These are phyloP conservation scores for Dynastes hyllus DNA, from an alignment of 2,888 invertebrate genomes.

Conservation along the genomic window DNA sequence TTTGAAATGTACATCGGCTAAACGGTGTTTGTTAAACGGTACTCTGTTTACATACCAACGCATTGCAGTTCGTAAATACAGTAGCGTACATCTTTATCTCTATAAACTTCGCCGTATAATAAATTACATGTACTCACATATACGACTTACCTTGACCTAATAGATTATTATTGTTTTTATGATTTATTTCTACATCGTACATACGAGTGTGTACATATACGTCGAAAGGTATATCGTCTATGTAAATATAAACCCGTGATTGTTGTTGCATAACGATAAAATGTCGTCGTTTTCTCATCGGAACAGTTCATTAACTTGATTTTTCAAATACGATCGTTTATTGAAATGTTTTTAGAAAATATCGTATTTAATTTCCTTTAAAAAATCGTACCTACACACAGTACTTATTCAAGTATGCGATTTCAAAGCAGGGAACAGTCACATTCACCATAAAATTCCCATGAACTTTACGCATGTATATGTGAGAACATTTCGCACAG, in stretches of 20 bases:
- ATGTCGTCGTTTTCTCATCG: too few species aligned
- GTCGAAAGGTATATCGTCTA: neutral
- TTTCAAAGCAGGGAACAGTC: neutral
- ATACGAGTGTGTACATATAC: neutral
- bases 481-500: slow-evolving; percentile 1
- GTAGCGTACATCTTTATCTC: neutral
- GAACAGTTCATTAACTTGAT: too few species aligned
- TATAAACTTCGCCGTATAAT: neutral
- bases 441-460: neutral
- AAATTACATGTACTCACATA: neutral
- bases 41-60: too few species aligned
- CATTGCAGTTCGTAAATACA: neutral
- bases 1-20: too few species aligned
- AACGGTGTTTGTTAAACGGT: too few species aligned
- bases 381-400: too few species aligned
- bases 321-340: too few species aligned
- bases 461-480: neutral
- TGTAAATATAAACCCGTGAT: neutral
- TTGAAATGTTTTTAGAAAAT: too few species aligned
- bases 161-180: slow-evolving; percentile 8
- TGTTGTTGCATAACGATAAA: neutral
- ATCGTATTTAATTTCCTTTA: too few species aligned
- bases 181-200: neutral
- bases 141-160: slow-evolving; percentile 18
- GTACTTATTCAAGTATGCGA: too few species aligned